These are phyloP conservation scores for Hyalella azteca DNA, from an alignment of 2,888 invertebrate genomes.

Conservation along the genomic window DNA sequence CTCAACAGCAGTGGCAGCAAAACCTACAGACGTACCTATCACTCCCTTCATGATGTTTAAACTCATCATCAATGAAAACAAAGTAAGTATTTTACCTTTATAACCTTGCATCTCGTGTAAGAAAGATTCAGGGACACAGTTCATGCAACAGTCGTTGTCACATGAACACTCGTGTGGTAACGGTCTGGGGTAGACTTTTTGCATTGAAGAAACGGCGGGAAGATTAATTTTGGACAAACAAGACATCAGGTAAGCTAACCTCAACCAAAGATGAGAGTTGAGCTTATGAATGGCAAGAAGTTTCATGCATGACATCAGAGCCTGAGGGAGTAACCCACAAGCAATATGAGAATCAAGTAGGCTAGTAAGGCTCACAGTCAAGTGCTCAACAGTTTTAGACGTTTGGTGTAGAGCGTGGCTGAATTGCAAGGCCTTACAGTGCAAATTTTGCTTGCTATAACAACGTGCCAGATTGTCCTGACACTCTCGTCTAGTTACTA, in stretches of 20 bases:
- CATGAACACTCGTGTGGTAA: background rate
- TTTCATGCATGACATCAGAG: background rate
- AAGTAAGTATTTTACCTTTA: background rate
- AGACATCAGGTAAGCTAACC: background rate
- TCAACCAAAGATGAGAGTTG: conserved; percentile 18
- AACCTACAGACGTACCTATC: background rate
- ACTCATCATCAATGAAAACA: conserved; percentile 20
- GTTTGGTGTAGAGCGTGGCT: background rate
- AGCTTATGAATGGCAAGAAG: conserved; percentile 9
- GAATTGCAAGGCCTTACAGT: background rate
- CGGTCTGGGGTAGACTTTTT: background rate
- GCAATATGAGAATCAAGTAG: background rate
- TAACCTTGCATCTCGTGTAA: background rate
- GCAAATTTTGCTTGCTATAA: background rate
- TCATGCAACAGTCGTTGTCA: background rate
- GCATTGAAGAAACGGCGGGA: background rate
- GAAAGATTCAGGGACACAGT: background rate
- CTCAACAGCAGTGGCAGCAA: background rate
- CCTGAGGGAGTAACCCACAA: background rate
- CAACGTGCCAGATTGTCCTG: conserved; percentile 42
- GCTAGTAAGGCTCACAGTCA: conserved; percentile 1
- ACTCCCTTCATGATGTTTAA: background rate
- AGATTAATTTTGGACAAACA: background rate
- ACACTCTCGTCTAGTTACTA: conserved; percentile 46
- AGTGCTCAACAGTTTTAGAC: conserved; percentile 18